Base-by-base conservation (phyloP, 2,888 invertebrate species). In the Calliphora vomitoria region DNA sequence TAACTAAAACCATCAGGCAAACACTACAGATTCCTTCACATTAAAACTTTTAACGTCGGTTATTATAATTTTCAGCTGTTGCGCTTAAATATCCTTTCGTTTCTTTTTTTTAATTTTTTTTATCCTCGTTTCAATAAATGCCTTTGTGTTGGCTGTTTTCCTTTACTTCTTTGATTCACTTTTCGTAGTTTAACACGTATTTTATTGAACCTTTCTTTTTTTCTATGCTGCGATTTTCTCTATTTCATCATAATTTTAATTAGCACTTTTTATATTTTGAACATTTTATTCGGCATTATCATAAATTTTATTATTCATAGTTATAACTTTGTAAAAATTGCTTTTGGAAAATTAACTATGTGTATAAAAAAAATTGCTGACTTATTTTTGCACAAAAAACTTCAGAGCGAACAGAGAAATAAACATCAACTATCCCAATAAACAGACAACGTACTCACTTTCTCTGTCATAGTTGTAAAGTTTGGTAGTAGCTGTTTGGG, bases 11-110 rank as follows among this genome's bases (percentile, higher is more conserved):
- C 13, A 76, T 44, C 20, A 41, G n/a, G 38, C 60, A 35, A 47
- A 71, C 38, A 31, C 2, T 31, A 5, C 38, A 18, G 13, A 79
- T 80, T 83, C 76, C 86, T 86, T 76, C 60, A 71, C 80, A 74
- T 18, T 53, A 62, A 55, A 72, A 82, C 15, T 35, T 44, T 55
- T 78, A 75, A 35, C 20, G 68, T 69, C 11, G n/a, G 53, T 64
- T 60, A 69, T n/a, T 20, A 69, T 64, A 81, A 66, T 53, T 82
- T 88, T 88, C 88, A 88, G 87, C 88, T 88, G 88, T 88, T 88
- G 88, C 88, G 85, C 85, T 82, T 85, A 68, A 64, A 68, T 75
- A 69, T 87, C 69, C 66, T 75, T 78, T 66, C 18, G 50, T 64
- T 53, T 78, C 25, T 64, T 50, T 72, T 10, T 60, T 66, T 71